A percentile compares a stretch with the other conserved stretches of the same genome.
These are phyloP conservation scores for Mus caroli DNA, from an alignment of 2,797 vertebrate species.

Conservation along the genomic window DNA sequence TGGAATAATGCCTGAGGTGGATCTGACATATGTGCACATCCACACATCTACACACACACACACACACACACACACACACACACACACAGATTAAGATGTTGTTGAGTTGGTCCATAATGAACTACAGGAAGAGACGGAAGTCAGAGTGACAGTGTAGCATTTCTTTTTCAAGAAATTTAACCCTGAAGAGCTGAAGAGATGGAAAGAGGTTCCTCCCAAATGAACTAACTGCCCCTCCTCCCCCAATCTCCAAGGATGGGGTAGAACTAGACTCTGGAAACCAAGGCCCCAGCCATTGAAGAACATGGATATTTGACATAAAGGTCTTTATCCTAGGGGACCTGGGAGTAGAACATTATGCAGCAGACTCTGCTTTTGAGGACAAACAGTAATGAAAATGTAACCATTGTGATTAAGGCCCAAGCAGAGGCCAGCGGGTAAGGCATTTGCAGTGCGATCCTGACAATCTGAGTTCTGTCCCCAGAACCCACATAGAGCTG, in stretches of 20 bases:
- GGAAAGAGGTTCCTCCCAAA: neutral
- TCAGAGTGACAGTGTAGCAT: neutral
- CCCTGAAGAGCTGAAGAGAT: neutral
- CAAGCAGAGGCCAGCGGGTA: neutral
- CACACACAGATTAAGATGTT: neutral
- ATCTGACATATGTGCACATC: too few relatives aligned
- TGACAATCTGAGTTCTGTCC: neutral
- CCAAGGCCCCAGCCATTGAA: neutral
- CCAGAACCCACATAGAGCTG: too few relatives aligned
- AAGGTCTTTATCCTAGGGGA: neutral
- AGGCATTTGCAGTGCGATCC: neutral
- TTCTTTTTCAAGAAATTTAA: constrained; percentile 24
- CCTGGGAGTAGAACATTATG: neutral
- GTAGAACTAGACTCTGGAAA: constrained; percentile 10
- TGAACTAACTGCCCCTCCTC: too few relatives aligned
- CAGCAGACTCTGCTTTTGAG: neutral
- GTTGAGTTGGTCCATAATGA: neutral
- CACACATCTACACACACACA: neutral
- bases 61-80: neutral
- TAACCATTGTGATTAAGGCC: neutral
- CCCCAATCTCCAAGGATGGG: neutral
- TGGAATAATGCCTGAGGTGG: neutral
- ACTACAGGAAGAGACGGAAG: neutral
- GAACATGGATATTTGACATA: neutral
- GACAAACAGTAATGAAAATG: neutral